Evolutionary conservation across 2,888 invertebrate genomes (phyloP), one percentile per base, ranked within the genome.

Genomic region (Axea sp.): DNA sequence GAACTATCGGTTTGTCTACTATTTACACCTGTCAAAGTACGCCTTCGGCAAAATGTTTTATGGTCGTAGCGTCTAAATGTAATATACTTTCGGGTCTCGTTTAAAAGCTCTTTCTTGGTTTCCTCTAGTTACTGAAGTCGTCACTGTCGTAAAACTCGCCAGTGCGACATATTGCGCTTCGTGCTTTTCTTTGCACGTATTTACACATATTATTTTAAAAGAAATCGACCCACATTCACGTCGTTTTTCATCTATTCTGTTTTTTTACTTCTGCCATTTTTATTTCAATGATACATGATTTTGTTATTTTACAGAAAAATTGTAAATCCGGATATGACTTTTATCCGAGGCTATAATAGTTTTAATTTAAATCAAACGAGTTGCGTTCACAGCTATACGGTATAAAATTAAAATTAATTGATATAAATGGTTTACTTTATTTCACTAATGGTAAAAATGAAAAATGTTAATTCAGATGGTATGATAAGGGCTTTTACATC

Each of bases 21-120:
- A 47, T 30, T 53, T 53, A 37, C 8, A 39, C 53, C 39, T 53
- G 53, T 39, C 53, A 51, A 51, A 53, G 39, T 19, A 11, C 17
- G 26, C 53, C 53, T 53, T 53, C n/a, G n/a, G 17, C 28, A 12
- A 39, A 53, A 28, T 53, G 53, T 53, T 39, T 53, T 53, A 53
- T 53, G 39, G 39, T 12, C 14, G 17, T 19, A 11, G 28, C 19
- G 53, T 53, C 17, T 28, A 39, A 53, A 9, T 53, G 39, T 53
- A 39, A 53, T 53, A 53, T 53, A 28, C 53, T 53, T 53, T 53
- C 19, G 53, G 53, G 17, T 37, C 39, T 39, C 17, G 39, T 53
- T 53, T 53, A 53, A 53, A 53, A 53, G 53, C 53, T 39, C 53
- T 37, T 53, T 28, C 17, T 53, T 53, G 53, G 53, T 28, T 28